Base-by-base conservation (phyloP, 2,797 vertebrate genomes). In the Danio jaintianensis region DNA sequence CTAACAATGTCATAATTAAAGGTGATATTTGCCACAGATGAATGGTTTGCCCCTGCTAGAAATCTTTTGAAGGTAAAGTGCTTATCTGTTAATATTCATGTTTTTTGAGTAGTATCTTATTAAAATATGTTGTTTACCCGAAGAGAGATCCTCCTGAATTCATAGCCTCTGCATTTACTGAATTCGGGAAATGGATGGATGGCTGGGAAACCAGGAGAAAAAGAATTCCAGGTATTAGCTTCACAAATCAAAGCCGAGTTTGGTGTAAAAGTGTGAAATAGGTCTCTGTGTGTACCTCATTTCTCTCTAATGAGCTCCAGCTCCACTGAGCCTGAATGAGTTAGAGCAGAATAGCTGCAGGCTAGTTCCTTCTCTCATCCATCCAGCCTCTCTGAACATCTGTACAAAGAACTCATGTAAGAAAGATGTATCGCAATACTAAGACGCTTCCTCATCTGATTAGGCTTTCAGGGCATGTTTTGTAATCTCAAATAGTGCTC, bases 171-270 rank as follows among this genome's bases (percentile, higher is more conserved):
- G 91, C 91, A 4, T 95, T 94, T 87, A 94, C 94, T 0, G 91
- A 94, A 18, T 96, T 89, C 83, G 94, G 95, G 12, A 95, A 95
- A 75, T 92, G 91, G 94, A 95, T 93, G 93, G 95, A 96, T 0
- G 95, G 95, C 15, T 96, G 96, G 95, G 94, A 96, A 89, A 95
- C 94, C 2, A 92, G 94, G 56, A 91, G 96, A 45, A 96, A 92
- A 77, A 89, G 94, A 81, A 91, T 45, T 10, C 89, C 94, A 75
- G 96, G 95, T 95, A 62, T 82, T 79, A 36, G 4, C 61, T 58
- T n/a, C 43, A 66, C 59, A 66, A 80, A 59, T 48, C 67, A 61
- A 50, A 50, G 36, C n/a, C 29, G 13, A 13, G 29, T 29, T 50
- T 8, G 5, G 13, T 47, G 40, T 18, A 42, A 58, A 75, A 74